Base-by-base conservation (phyloP, 1,140 invertebrate species). In the Aethina tumida region DNA sequence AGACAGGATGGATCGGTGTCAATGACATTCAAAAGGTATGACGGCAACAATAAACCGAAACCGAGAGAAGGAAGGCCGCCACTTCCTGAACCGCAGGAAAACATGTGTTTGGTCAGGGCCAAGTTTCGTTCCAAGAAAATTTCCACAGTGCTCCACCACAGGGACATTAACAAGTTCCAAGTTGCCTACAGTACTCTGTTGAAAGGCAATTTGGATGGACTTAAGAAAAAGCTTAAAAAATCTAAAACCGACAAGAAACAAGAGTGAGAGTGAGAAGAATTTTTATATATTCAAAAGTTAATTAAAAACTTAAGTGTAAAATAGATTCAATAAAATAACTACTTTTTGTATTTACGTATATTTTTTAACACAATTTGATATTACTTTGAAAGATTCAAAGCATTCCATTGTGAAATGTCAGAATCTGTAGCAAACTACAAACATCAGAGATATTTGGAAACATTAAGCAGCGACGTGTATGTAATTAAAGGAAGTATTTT, bases 191-290 rank as follows among this genome's bases (percentile, higher is more conserved):
- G 80, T 56, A 85, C 77, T 66, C 64, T 89, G 41, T 63, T 90
- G 15, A 85, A 84, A 64, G 79, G 75, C n/a, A 89, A 85, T 63
- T 77, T 90, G 59, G 86, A 84, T 68, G 84, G 83, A 43, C 63
- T 91, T 33, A 89, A 87, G 61, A 87, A 86, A 60, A 85, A 88
- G 62, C 68, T 85, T 44, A 86, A 88, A 58, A 88, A 88, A 64
- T 70, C 3, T 81, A 87, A 65, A 66, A 73, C 57, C 66, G 85
- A 73, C 57, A 55, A 77, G 46, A 75, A 86, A 73, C 70, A 77
- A 42, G 70, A 70, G 55, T 54, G 67, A 54, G 29, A n/a, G n/a
- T n/a, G n/a, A n/a, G n/a, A n/a, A n/a, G n/a, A n/a, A n/a, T n/a
- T n/a, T n/a, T n/a, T n/a, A n/a, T n/a, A n/a, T n/a, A n/a, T n/a